A percentile compares a stretch with the other conserved stretches of the same genome.
Evolutionary conservation across 2,113 vertebrate species (phyloP).

Genomic region (Chiloscyllium plagiosum): DNA sequence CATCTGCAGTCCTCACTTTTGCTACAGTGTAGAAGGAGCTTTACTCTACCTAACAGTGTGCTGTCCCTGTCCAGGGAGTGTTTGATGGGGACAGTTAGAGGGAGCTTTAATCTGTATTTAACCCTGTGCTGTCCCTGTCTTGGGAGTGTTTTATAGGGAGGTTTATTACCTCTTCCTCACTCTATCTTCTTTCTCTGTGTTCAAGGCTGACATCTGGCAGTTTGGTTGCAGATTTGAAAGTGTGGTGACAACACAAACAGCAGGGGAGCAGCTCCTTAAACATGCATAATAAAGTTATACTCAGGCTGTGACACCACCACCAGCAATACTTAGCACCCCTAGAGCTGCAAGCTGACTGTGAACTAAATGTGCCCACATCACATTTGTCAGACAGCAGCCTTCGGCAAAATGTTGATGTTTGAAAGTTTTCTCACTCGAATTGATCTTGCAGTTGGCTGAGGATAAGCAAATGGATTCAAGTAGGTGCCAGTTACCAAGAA

Average conservation of each 20-base stretch:
- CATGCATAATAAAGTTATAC: slow-evolving; percentile 6
- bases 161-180: not conserved
- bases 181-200: not conserved
- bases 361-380: slow-evolving; percentile 23
- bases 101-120: not conserved
- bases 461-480: not conserved
- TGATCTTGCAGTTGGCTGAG: not conserved
- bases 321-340: slow-evolving; percentile 13
- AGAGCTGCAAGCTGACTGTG: slow-evolving; percentile 15
- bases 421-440: not conserved
- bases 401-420: not conserved
- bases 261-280: not conserved
- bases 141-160: not conserved
- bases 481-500: not conserved
- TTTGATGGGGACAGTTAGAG: not conserved
- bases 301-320: slow-evolving; percentile 16
- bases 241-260: slow-evolving; percentile 8
- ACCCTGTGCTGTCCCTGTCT: not conserved
- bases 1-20: no score
- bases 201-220: not conserved
- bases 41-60: no score
- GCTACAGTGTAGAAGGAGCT: no score
- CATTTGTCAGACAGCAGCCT: slow-evolving; percentile 20
- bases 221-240: not conserved
- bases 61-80: no score